Conservation (phyloP, 2,113 vertebrate genomes). For the Chlamydotis undulata region DNA sequence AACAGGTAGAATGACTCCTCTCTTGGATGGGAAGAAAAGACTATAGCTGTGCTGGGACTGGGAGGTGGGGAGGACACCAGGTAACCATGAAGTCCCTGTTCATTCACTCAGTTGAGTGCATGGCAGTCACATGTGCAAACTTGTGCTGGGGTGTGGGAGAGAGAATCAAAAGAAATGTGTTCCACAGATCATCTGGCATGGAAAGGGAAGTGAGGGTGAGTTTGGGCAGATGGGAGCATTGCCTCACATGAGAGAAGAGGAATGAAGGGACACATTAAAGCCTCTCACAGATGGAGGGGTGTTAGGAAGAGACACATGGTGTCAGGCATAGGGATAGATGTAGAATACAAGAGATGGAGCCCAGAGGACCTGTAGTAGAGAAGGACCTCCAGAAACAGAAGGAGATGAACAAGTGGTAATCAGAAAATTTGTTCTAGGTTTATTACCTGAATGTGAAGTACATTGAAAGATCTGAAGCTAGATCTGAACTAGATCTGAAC, state of each 20-base stretch:
- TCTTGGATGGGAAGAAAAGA: neutral
- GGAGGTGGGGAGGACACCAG: neutral
- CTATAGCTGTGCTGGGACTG: neutral
- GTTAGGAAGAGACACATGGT: neutral
- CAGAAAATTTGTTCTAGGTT: neutral
- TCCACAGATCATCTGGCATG: neutral
- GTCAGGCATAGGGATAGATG: neutral
- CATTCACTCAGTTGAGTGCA: neutral
- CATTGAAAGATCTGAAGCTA: neutral
- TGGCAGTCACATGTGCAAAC: rapidly evolving
- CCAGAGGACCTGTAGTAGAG: neutral
- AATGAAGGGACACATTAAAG: neutral
- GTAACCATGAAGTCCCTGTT: neutral
- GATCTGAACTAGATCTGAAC: neutral
- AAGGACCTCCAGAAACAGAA: neutral
- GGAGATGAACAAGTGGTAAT: neutral
- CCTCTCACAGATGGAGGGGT: neutral
- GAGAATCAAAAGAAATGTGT: neutral
- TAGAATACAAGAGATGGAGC: neutral
- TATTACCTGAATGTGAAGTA: neutral
- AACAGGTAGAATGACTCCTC: neutral
- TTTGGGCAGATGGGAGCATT: neutral
- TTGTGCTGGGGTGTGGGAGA: neutral
- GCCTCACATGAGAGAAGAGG: neutral
- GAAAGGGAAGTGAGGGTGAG: neutral